These are phyloP conservation scores for Drosophila meridiana DNA, from an alignment of 2,888 invertebrate species.

Conservation along the genomic window DNA sequence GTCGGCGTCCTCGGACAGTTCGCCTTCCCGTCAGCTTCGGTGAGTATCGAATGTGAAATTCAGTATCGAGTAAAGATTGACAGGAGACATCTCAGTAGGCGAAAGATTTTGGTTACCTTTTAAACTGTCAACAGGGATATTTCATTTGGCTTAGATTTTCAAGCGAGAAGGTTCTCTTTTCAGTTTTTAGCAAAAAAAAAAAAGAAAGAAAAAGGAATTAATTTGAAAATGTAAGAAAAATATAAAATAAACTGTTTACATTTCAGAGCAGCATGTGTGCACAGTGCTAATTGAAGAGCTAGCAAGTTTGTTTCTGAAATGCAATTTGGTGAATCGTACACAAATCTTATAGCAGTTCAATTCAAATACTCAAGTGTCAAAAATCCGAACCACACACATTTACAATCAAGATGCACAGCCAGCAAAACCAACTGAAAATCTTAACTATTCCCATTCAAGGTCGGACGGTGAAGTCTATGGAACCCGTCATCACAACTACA, in stretches of 20 bases:
- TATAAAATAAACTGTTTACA: slow-evolving; percentile 16
- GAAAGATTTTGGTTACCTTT: slow-evolving; percentile 1
- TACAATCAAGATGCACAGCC: slow-evolving; percentile 44
- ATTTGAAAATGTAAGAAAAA: slow-evolving; percentile 51
- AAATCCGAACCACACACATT: slow-evolving; percentile 42
- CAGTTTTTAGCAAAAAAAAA: slow-evolving; percentile 19
- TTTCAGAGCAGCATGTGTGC: slow-evolving; percentile 18
- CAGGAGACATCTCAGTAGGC: slow-evolving; percentile 47
- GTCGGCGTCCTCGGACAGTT: slow-evolving; percentile 33
- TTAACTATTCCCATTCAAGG: slow-evolving; percentile 73
- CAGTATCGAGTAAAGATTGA: slow-evolving; percentile 24
- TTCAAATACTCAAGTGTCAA: slow-evolving; percentile 35
- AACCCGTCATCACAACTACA: slow-evolving; percentile 89
- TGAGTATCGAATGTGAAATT: slow-evolving; percentile 42
- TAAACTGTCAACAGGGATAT: slow-evolving; percentile 47
- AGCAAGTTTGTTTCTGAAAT: slow-evolving; percentile 20
- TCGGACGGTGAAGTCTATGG: slow-evolving; percentile 88
- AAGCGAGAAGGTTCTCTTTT: slow-evolving; percentile 43
- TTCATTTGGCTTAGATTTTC: slow-evolving; percentile 49
- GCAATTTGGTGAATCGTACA: slow-evolving; percentile 11
- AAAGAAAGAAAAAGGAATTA: slow-evolving; percentile 13
- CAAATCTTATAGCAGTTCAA: slow-evolving; percentile 33
- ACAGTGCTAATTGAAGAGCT: slow-evolving; percentile 18
- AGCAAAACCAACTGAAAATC: slow-evolving; percentile 52
- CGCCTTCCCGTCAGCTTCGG: slow-evolving; percentile 24